phyloP scores from a whole-genome alignment of 2,797 vertebrate species.

The Crenuchus spilurus region DNA sequence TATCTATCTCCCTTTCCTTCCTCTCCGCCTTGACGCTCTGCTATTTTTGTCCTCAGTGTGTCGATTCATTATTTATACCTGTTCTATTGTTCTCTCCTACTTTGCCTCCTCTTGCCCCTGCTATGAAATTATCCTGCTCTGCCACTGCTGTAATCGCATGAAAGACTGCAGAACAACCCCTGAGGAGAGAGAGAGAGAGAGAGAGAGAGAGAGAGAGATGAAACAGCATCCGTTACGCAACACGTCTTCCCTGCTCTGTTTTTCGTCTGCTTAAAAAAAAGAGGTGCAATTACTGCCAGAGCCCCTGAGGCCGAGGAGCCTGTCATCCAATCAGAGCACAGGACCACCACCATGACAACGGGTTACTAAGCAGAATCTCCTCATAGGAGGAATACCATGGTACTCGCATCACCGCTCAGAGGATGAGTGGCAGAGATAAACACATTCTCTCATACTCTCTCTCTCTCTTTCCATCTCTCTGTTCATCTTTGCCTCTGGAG shows the following conservation, averaged over 20 bases:
- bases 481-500: slow-evolving; percentile 4
- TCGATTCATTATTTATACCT: slow-evolving; percentile 35
- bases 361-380: slow-evolving; percentile 68
- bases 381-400: slow-evolving; percentile 32
- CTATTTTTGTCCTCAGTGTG: slow-evolving; percentile 19
- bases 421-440: slow-evolving; percentile 31
- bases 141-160: slow-evolving; percentile 29
- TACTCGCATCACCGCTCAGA: slow-evolving; percentile 28
- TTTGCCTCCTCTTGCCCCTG: slow-evolving; percentile 11
- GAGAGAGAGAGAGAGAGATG: slow-evolving; percentile 17
- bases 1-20: background rate
- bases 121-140: slow-evolving; percentile 19
- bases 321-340: slow-evolving; percentile 61
- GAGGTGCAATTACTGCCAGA: slow-evolving; percentile 24
- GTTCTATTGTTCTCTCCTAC: slow-evolving; percentile 21
- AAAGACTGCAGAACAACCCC: slow-evolving; percentile 12
- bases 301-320: slow-evolving; percentile 49
- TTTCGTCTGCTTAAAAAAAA: slow-evolving; percentile 42
- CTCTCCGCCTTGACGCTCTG: background rate
- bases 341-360: slow-evolving; percentile 64
- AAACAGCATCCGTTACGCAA: slow-evolving; percentile 51
- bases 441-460: background rate
- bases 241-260: slow-evolving; percentile 50
- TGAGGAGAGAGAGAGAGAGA: slow-evolving; percentile 8
- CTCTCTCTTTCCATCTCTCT: background rate